A percentile compares a stretch with the other conserved stretches of the same genome.
Conservation (phyloP, 2,888 invertebrate species). For the Orchesellides sinensis region DNA sequence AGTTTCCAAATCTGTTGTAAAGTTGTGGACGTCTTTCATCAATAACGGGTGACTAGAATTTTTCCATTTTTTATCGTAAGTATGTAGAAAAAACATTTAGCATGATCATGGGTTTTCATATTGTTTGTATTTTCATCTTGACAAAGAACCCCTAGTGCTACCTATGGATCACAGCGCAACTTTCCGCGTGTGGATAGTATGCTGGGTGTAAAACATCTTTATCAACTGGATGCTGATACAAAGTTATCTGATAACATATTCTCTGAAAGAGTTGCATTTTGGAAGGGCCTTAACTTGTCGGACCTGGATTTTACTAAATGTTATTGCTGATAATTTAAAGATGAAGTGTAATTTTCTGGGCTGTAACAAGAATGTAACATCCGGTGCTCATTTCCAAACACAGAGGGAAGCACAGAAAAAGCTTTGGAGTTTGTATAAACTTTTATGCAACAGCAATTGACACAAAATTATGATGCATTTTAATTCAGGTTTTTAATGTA, state of each 20-base stretch:
- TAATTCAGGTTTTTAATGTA: too few relatives aligned
- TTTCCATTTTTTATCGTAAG: too few relatives aligned
- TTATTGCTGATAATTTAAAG: conserved; percentile 26
- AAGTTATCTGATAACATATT: conserved; percentile 29
- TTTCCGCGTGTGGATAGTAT: conserved; percentile 25
- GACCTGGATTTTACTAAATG: conserved; percentile 47
- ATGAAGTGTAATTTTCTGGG: too few relatives aligned
- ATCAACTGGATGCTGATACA: conserved; percentile 34
- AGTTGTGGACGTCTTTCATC: conserved; percentile 52
- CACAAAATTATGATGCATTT: too few relatives aligned
- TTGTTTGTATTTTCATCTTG: too few relatives aligned
- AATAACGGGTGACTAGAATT: conserved; percentile 24
- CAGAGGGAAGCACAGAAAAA: too few relatives aligned
- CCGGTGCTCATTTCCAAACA: too few relatives aligned
- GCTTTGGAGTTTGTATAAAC: too few relatives aligned
- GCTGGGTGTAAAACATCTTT: conserved; percentile 26
- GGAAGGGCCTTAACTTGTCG: conserved; percentile 35
- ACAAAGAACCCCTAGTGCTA: conserved; percentile 29
- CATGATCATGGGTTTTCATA: too few relatives aligned
- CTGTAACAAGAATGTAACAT: too few relatives aligned
- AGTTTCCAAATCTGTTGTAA: conserved; percentile 30
- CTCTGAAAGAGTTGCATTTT: conserved; percentile 30
- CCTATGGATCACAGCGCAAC: conserved; percentile 21
- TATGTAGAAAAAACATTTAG: too few relatives aligned
- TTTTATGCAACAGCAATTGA: too few relatives aligned